Base-by-base conservation (phyloP, 2,797 vertebrate genomes). In the Oreochromis mossambicus region DNA sequence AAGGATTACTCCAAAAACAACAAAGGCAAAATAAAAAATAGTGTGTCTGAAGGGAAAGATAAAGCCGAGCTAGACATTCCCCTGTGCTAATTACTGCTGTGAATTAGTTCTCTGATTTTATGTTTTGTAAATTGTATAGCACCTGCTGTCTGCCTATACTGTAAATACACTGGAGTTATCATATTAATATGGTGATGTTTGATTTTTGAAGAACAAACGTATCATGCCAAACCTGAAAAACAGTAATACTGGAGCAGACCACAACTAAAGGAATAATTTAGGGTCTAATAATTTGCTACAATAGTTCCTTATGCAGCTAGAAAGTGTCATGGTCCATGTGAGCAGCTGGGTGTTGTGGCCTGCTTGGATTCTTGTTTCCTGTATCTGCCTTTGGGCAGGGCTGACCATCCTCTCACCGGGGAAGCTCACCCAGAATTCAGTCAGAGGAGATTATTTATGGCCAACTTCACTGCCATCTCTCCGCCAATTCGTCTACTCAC, bases 401-500 rank as follows among this genome's bases (percentile, higher is more conserved):
- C 46, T 48, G 7, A 0, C 46, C 1, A 48, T 48, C 46, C 46
- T 48, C 46, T 48, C 46, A 17, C 46, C 7, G 4, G 46, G 15
- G 15, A 4, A 48, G 46, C 46, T 48, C 46, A 48, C 46, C 46
- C 0, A 0, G 46, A 48, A 46, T 3, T 48, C 1, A 48, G 0
- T 48, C 43, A 48, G 2, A 17, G 43, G 43, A 48, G 43, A 14
- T 7, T 48, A 43, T 43, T 43, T 43, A 1, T 12, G 15, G 46
- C 46, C 0, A 48, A 48, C 46, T 0, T 48, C 15, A 46, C 43
- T 0, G 0, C 14, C 43, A 46, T 46, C 43, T 14, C 43, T 0
- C 43, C 0, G 6, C 43, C 43, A 46, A 7, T 48, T 48, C 14
- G 14, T 48, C 46, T 48, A 48, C 46, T 48, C 46, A 17, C 0